Conservation (phyloP, 1,140 invertebrate species). For the Trissolcus basalis region DNA sequence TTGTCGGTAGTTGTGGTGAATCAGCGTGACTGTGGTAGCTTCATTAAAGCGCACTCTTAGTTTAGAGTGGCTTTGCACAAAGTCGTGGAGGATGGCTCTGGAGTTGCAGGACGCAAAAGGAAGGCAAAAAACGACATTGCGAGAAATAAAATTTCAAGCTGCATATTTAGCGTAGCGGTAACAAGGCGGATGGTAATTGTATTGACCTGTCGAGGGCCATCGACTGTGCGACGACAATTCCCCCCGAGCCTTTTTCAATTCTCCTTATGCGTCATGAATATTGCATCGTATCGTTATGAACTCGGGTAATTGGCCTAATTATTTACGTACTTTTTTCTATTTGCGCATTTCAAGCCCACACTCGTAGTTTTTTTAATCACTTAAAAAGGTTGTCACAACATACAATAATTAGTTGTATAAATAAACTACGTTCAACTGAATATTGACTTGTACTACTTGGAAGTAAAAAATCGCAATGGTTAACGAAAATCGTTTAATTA, state of each 20-base stretch:
- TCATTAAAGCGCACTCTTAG: slow-evolving; percentile 61
- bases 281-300: slow-evolving; percentile 56
- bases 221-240: slow-evolving; percentile 24
- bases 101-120: slow-evolving; percentile 30
- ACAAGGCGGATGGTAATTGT: slow-evolving; percentile 53
- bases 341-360: slow-evolving; percentile 13
- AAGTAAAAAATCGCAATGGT: no score
- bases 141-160: slow-evolving; percentile 39
- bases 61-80: slow-evolving; percentile 41
- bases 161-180: slow-evolving; percentile 60
- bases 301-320: slow-evolving; percentile 40
- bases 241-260: slow-evolving; percentile 6
- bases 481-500: no score
- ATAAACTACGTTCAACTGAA: background rate
- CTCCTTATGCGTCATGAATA: slow-evolving; percentile 57
- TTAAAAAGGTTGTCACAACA: background rate
- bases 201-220: slow-evolving; percentile 45
- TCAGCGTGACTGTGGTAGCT: slow-evolving; percentile 48
- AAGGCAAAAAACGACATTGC: slow-evolving; percentile 10
- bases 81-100: slow-evolving; percentile 18
- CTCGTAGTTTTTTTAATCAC: background rate
- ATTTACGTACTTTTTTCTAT: slow-evolving; percentile 44
- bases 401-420: background rate
- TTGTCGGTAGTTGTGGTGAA: slow-evolving; percentile 56
- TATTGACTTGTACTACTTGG: no score